Percentiles rank a stretch among this genome's conserved stretches.
These are phyloP conservation scores for Agelastica alni DNA, from an alignment of 2,888 invertebrate genomes.

Conservation along the genomic window DNA sequence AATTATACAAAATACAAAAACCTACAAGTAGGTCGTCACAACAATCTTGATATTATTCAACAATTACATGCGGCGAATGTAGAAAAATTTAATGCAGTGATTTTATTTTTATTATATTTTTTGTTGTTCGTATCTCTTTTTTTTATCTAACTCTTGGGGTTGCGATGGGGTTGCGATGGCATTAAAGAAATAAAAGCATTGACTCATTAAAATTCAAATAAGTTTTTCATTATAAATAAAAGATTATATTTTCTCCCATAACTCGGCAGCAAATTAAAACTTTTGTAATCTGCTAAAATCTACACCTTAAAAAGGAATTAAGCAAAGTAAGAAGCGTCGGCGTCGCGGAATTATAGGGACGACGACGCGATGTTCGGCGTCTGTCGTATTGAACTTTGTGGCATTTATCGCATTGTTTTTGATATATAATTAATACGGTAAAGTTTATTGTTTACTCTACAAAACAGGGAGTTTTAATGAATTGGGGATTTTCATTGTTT, in stretches of 20 bases:
- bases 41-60: no score
- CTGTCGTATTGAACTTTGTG: slow-evolving; percentile 22
- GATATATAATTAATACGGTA: slow-evolving; percentile 32
- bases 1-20: no score
- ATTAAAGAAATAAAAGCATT: background rate
- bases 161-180: no score
- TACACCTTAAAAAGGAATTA: slow-evolving; percentile 20
- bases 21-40: no score
- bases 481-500: slow-evolving; percentile 23
- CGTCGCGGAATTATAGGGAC: no score
- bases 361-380: no score
- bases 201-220: slow-evolving; percentile 18
- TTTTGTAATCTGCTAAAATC: slow-evolving; percentile 24
- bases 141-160: no score
- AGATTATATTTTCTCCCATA: slow-evolving; percentile 14
- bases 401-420: slow-evolving; percentile 29
- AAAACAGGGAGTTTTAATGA: slow-evolving; percentile 16
- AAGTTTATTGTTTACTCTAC: slow-evolving; percentile 29
- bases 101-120: no score
- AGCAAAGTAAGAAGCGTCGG: slow-evolving; percentile 18
- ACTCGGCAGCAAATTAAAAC: slow-evolving; percentile 21
- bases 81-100: no score
- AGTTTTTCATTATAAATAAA: slow-evolving; percentile 17
- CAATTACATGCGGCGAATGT: no score
- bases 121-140: no score